Conservation (phyloP, 2,888 invertebrate species). For the Lumbricus terrestris region DNA sequence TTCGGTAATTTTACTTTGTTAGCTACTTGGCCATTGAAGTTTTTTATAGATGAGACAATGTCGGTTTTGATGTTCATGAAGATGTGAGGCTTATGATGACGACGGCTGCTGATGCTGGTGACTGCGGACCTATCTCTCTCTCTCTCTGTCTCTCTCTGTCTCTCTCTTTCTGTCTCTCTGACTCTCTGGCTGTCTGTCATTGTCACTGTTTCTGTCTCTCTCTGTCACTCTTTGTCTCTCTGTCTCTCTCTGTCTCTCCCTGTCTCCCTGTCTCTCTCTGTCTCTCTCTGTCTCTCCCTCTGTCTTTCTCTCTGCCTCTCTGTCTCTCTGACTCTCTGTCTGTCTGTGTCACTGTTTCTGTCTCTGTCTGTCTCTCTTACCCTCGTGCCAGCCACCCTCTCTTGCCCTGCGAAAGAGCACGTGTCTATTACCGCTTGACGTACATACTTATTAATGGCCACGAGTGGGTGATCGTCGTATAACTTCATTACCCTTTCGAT, state of each 20-base stretch:
- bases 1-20: not conserved
- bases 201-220: too few species aligned
- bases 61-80: not conserved
- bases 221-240: too few species aligned
- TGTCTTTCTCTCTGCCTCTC: too few species aligned
- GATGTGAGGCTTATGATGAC: too few species aligned
- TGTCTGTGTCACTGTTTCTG: too few species aligned
- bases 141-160: too few species aligned
- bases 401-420: not conserved
- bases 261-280: too few species aligned
- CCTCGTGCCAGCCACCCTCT: not conserved
- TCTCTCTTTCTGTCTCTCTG: too few species aligned
- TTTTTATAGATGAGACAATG: not conserved
- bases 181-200: too few species aligned
- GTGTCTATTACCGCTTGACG: conserved; percentile 3
- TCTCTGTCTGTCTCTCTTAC: not conserved
- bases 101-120: not conserved
- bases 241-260: too few species aligned
- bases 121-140: not conserved
- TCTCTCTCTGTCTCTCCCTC: too few species aligned
- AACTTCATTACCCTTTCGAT: not conserved
- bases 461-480: not conserved
- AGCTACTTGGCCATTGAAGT: not conserved
- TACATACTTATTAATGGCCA: conserved; percentile 3
- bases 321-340: too few species aligned